phyloP scores from a whole-genome alignment of 2,113 vertebrate genomes.

The Psettodes erumei region DNA sequence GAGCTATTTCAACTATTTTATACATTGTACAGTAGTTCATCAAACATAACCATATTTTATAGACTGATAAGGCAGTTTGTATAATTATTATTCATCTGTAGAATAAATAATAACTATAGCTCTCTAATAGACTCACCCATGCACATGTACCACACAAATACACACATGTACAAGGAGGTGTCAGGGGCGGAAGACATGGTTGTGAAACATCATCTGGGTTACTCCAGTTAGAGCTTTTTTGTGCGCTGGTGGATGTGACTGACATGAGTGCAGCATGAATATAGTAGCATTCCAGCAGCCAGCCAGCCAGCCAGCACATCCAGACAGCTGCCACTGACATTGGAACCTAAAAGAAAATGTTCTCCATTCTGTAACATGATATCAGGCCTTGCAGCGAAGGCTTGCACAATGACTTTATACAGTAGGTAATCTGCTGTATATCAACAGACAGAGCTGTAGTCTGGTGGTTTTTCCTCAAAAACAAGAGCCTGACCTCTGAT shows the following conservation, averaged over 20 bases:
- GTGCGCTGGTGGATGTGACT: slow-evolving; percentile 20
- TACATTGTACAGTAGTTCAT: too few species aligned
- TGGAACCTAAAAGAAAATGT: slow-evolving; percentile 25
- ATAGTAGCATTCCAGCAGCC: slow-evolving; percentile 37
- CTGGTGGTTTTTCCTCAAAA: neutral
- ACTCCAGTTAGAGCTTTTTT: too few species aligned
- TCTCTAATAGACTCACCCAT: neutral
- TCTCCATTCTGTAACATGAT: slow-evolving; percentile 33
- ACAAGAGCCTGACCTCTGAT: slow-evolving; percentile 29
- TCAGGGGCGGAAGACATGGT: neutral
- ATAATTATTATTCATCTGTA: neutral
- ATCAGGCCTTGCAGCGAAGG: neutral
- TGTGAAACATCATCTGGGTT: slow-evolving; percentile 46
- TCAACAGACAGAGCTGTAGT: neutral
- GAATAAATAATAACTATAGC: neutral
- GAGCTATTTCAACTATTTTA: neutral
- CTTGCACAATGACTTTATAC: slow-evolving; percentile 18
- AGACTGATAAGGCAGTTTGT: neutral
- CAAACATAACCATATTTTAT: neutral
- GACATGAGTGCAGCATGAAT: slow-evolving; percentile 32
- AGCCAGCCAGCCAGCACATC: too few species aligned
- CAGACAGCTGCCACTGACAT: slow-evolving; percentile 44
- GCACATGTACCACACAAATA: neutral
- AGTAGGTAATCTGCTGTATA: neutral
- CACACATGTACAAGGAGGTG: neutral